These are phyloP conservation scores for Mesorhabditis belari DNA, from an alignment of 2,888 invertebrate species.

Conservation along the genomic window DNA sequence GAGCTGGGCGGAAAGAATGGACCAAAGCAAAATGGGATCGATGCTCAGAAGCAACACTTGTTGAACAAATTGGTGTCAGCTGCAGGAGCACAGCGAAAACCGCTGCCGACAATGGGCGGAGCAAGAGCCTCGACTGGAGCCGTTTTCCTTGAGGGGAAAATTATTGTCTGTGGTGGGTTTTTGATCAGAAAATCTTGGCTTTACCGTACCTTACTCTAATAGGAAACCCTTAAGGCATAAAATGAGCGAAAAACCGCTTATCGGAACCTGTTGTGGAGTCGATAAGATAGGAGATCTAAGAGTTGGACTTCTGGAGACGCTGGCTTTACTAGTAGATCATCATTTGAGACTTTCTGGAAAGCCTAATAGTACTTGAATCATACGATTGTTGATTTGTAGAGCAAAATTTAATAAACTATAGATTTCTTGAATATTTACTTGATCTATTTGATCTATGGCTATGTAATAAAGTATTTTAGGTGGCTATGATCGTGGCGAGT, in stretches of 20 bases:
- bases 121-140: conserved; percentile 72
- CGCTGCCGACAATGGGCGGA: conserved; percentile 63
- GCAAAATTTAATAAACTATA: conserved; percentile 3
- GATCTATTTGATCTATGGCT: conserved; percentile 14
- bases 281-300: too few relatives aligned
- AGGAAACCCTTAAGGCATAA: too few relatives aligned
- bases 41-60: conserved; percentile 17
- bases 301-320: too few relatives aligned
- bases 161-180: conserved; percentile 70
- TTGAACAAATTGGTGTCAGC: conserved; percentile 30
- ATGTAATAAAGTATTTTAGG: conserved; percentile 60
- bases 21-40: conserved; percentile 9
- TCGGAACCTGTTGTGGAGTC: too few relatives aligned
- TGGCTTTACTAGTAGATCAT: too few relatives aligned
- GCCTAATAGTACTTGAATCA: background rate
- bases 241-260: too few relatives aligned
- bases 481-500: conserved; percentile 77
- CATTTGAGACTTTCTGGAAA: background rate
- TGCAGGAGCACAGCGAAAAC: conserved; percentile 45
- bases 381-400: background rate
- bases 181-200: too few relatives aligned
- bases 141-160: conserved; percentile 66
- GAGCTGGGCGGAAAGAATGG: conserved; percentile 24
- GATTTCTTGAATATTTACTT: conserved; percentile 3
- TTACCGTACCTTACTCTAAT: too few relatives aligned